These are phyloP conservation scores for Proteles cristata DNA, from an alignment of 2,113 vertebrate species.

Conservation along the genomic window DNA sequence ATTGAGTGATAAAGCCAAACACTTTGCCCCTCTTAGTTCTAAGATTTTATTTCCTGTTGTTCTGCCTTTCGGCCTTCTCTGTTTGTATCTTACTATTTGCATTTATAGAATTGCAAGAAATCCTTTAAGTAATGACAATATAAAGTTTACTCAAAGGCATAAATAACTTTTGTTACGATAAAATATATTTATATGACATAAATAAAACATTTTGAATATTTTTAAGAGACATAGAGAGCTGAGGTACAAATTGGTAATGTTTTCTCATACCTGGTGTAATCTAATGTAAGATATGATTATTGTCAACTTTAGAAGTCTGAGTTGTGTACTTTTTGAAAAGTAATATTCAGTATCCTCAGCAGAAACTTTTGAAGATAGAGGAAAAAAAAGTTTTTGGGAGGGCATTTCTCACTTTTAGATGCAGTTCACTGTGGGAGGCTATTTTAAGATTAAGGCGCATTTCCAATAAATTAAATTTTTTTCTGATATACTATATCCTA, in stretches of 20 bases:
- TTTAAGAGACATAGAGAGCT: not conserved
- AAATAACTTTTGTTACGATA: slow-evolving; percentile 45
- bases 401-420: not conserved
- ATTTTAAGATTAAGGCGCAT: not conserved
- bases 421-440: slow-evolving; percentile 10
- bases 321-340: slow-evolving; percentile 13
- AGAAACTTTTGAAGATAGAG: not conserved
- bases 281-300: not conserved
- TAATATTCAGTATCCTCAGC: not conserved
- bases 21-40: not conserved
- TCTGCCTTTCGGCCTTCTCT: not conserved
- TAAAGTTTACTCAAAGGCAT: slow-evolving; percentile 4
- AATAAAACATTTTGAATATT: slow-evolving; percentile 3
- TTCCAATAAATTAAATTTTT: not conserved
- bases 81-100: slow-evolving; percentile 45
- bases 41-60: slow-evolving; percentile 6
- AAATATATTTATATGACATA: slow-evolving; percentile 10
- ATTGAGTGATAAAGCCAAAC: not conserved
- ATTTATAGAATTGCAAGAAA: slow-evolving; percentile 8
- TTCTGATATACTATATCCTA: not conserved
- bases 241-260: slow-evolving; percentile 8
- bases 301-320: slow-evolving; percentile 7
- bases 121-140: slow-evolving; percentile 10
- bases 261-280: not conserved
- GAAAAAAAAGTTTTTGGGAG: not conserved